A percentile compares a stretch with the other conserved stretches of the same genome.
phyloP scores from a whole-genome alignment of 2,797 vertebrate genomes.

The Molothrus ater region DNA sequence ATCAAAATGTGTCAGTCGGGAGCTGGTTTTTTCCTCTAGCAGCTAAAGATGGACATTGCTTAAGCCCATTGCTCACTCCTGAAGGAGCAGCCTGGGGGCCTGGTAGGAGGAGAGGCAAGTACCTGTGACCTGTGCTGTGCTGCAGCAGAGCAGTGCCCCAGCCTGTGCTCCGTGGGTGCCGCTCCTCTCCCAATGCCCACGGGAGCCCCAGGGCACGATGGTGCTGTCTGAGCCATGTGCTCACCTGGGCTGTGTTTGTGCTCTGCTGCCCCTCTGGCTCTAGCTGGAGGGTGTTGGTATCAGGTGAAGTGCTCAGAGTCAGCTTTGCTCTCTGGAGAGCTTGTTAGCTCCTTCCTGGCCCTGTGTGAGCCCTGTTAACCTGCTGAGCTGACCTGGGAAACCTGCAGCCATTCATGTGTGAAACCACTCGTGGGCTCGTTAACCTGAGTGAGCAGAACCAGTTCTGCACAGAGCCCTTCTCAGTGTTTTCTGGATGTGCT shows the following conservation, averaged over 20 bases:
- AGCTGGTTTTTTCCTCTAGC: background rate
- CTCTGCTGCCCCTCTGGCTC: background rate
- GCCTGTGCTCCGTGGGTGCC: background rate
- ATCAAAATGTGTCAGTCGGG: background rate
- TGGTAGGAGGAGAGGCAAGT: background rate
- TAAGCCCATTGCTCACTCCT: background rate
- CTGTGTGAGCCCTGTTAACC: background rate
- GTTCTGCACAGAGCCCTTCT: background rate
- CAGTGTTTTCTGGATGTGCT: background rate
- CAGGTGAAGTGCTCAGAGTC: background rate
- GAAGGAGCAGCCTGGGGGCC: background rate
- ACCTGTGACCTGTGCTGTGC: background rate
- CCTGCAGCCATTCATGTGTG: background rate
- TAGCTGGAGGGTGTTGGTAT: background rate
- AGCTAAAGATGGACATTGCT: background rate
- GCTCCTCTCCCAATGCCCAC: rapidly evolving
- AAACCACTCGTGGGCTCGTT: background rate
- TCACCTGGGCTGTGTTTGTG: background rate
- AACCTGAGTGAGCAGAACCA: background rate
- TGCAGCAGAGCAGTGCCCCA: background rate
- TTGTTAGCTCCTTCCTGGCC: background rate
- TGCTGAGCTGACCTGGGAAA: background rate
- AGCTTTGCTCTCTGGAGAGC: constrained; percentile 7
- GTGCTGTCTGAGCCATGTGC: background rate
- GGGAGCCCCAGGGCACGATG: background rate